Evolutionary conservation across 2,888 invertebrate genomes (phyloP).

Genomic region (Idaea aversata): DNA sequence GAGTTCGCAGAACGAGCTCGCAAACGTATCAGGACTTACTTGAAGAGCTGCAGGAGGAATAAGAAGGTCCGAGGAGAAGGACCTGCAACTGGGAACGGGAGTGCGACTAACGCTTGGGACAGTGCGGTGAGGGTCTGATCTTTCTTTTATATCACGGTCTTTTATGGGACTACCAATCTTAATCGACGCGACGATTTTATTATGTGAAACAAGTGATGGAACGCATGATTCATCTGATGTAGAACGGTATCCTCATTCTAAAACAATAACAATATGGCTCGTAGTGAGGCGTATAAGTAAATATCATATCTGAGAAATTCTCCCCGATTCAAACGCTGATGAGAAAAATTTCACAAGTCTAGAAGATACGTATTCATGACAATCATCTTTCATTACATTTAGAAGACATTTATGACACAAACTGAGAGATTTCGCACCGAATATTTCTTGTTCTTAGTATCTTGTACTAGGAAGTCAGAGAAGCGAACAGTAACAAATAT

Average conservation of each 20-base stretch:
- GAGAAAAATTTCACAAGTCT: background rate
- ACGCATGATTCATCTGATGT: too few relatives aligned
- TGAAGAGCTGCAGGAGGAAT: conserved; percentile 96
- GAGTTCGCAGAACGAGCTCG: conserved; percentile 97
- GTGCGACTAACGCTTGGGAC: conserved; percentile 88
- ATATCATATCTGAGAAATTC: background rate
- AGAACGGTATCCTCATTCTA: too few relatives aligned
- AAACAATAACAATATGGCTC: too few relatives aligned
- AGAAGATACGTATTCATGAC: conserved; percentile 6
- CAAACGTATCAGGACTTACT: conserved; percentile 95
- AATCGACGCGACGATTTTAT: background rate
- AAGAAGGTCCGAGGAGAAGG: conserved; percentile 93
- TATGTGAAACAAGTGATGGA: too few relatives aligned
- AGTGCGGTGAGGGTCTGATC: conserved; percentile 86
- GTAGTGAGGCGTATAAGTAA: too few relatives aligned
- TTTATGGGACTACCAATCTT: conserved; percentile 7
- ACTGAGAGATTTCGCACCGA: background rate
- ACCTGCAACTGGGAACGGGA: conserved; percentile 58
- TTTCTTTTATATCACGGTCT: conserved; percentile 35
- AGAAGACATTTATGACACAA: background rate
- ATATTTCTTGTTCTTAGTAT: background rate
- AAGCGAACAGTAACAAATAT: conserved; percentile 10
- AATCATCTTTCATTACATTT: background rate
- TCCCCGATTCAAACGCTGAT: background rate
- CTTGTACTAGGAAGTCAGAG: conserved; percentile 1